Conservation (phyloP, 1,140 invertebrate species). For the Diachasma alloeum region DNA sequence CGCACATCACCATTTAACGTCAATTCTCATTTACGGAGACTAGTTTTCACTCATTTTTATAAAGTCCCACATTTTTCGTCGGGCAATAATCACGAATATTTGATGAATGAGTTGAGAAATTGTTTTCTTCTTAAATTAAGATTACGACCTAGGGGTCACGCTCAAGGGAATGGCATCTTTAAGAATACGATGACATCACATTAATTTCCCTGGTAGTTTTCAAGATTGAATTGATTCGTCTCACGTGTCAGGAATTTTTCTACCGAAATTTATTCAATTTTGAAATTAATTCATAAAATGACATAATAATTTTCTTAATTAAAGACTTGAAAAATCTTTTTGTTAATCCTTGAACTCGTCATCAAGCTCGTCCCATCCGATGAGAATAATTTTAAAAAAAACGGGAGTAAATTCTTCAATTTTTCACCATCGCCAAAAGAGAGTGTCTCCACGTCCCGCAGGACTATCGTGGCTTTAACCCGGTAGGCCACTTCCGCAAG, state of each 20-base stretch:
- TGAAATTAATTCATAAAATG: too few species aligned
- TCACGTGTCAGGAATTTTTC: too few species aligned
- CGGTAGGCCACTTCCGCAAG: constrained; percentile 13
- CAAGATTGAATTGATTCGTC: too few species aligned
- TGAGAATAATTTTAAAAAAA: too few species aligned
- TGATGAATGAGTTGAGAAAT: neutral
- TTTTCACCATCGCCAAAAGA: neutral
- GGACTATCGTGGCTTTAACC: constrained; percentile 15
- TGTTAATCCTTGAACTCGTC: too few species aligned
- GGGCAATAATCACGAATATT: neutral
- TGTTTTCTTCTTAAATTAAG: neutral
- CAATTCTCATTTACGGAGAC: neutral
- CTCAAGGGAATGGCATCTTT: neutral
- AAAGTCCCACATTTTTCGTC: neutral
- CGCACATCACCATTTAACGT: neutral
- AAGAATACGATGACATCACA: too few species aligned
- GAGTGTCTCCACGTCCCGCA: neutral
- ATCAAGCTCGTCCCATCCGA: too few species aligned
- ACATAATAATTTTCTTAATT: too few species aligned
- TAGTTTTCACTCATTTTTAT: neutral
- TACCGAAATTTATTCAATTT: too few species aligned
- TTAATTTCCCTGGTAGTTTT: too few species aligned
- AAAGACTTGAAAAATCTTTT: too few species aligned
- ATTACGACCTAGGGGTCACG: neutral
- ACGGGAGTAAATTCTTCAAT: neutral